phyloP scores from a whole-genome alignment of 2,888 invertebrate genomes.

The Acanthoscelides obtectus region DNA sequence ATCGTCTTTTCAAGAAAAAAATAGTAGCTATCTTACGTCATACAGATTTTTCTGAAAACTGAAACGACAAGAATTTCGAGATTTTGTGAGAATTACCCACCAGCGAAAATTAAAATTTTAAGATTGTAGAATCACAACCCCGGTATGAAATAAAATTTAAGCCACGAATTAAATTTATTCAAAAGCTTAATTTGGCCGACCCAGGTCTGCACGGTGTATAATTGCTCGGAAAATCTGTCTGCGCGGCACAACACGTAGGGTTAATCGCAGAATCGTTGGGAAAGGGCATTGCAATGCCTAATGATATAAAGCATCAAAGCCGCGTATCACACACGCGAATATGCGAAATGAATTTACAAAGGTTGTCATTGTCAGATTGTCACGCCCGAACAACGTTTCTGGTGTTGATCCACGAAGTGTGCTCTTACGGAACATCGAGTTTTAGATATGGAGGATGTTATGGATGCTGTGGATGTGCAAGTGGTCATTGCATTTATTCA shows the following conservation, averaged over 20 bases:
- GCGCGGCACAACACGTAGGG: not conserved
- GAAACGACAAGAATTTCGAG: no score
- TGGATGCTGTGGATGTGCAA: no score
- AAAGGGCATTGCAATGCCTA: not conserved
- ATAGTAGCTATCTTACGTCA: no score
- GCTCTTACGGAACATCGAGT: not conserved
- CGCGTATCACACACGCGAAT: not conserved
- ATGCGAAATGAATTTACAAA: not conserved
- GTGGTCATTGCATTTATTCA: no score
- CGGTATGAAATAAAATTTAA: no score
- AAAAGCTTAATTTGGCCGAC: not conserved
- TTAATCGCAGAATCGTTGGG: not conserved
- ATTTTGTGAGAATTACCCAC: no score
- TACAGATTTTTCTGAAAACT: no score
- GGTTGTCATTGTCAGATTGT: no score
- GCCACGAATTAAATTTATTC: not conserved
- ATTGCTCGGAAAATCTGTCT: not conserved
- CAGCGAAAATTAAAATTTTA: no score
- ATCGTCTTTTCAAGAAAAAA: no score
- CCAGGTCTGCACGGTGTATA: not conserved
- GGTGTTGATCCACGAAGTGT: not conserved
- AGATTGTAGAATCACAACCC: no score
- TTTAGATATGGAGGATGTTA: no score
- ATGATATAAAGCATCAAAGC: not conserved
- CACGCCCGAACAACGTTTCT: not conserved